Evolutionary conservation across 2,888 invertebrate genomes (phyloP).

Genomic region (Malthinus seriepunctatus): DNA sequence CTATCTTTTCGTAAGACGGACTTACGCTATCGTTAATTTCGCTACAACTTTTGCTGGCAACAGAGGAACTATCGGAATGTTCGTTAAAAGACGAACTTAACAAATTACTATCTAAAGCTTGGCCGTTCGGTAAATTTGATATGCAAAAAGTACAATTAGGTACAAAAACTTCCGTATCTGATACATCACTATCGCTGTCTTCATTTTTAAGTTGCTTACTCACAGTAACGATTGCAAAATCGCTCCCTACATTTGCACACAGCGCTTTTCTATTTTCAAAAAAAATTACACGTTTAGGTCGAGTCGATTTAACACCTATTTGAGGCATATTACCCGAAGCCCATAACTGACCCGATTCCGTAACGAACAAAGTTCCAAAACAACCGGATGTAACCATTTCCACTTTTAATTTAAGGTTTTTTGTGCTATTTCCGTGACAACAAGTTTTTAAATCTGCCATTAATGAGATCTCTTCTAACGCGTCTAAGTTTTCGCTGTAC

Average conservation of each 20-base stretch:
- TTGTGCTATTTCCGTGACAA: constrained; percentile 65
- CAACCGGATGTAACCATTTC: constrained; percentile 65
- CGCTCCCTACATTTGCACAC: constrained; percentile 73
- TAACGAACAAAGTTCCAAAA: constrained; percentile 66
- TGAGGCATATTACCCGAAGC: constrained; percentile 71
- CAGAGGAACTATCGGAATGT: constrained; percentile 46
- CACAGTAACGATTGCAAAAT: constrained; percentile 77
- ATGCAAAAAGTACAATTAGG: constrained; percentile 69
- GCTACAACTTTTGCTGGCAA: constrained; percentile 43
- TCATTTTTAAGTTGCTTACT: constrained; percentile 57
- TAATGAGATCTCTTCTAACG: constrained; percentile 64
- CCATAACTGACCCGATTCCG: constrained; percentile 71
- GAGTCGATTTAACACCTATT: constrained; percentile 62
- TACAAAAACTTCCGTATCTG: constrained; percentile 66
- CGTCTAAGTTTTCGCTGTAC: constrained; percentile 59
- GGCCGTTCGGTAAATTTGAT: constrained; percentile 62
- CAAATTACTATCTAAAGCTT: constrained; percentile 67
- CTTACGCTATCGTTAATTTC: neutral
- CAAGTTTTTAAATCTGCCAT: constrained; percentile 68
- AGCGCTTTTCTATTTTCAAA: constrained; percentile 71
- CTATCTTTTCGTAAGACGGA: constrained; percentile 37
- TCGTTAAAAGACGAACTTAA: constrained; percentile 61
- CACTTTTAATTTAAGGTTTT: constrained; percentile 65
- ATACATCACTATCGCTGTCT: constrained; percentile 63
- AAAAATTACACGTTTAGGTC: constrained; percentile 68